These are phyloP conservation scores for Rhinoptilus africanus DNA, from an alignment of 2,113 vertebrate species.

Conservation along the genomic window DNA sequence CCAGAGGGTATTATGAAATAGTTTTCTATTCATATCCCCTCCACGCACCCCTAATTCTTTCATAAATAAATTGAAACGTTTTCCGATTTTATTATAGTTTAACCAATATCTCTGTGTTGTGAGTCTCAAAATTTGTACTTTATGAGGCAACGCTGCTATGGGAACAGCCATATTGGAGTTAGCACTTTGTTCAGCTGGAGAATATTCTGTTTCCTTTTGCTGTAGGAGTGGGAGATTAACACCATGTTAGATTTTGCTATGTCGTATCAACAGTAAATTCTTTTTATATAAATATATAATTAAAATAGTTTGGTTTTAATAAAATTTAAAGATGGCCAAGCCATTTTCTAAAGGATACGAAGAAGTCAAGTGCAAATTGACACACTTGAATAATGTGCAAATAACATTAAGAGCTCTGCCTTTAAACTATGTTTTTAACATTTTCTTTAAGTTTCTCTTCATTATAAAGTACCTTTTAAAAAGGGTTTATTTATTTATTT, in stretches of 20 bases:
- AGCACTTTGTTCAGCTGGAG: neutral
- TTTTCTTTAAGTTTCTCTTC: neutral
- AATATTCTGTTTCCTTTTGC: neutral
- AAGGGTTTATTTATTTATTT: neutral
- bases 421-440: neutral
- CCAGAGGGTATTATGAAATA: neutral
- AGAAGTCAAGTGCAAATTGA: neutral
- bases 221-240: neutral
- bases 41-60: neutral
- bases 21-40: neutral
- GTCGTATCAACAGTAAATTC: neutral
- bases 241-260: accelerated
- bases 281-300: neutral
- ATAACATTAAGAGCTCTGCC: neutral
- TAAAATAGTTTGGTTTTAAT: neutral
- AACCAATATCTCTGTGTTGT: neutral
- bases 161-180: neutral
- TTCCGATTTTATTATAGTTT: neutral
- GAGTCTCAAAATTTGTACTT: neutral
- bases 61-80: neutral
- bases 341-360: neutral
- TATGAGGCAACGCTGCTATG: neutral
- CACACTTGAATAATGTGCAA: neutral
- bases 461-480: neutral
- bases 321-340: neutral